Base-by-base conservation (phyloP, 2,797 vertebrate species). In the Chelidonichthys spinosus region DNA sequence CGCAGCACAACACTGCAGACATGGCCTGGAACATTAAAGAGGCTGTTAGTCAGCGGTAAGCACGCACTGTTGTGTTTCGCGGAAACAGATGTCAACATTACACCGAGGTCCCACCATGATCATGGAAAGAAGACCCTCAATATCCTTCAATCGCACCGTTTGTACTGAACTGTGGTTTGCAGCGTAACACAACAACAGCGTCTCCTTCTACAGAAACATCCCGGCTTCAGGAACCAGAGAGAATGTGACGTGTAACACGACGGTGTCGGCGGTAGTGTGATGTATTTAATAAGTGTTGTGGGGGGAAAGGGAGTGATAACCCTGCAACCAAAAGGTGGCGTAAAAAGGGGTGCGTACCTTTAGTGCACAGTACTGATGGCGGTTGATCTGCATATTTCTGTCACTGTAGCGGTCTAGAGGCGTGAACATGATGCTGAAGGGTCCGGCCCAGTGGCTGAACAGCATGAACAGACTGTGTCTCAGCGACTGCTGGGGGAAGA, bases 351-450 rank as follows among this genome's bases (percentile, higher is more conserved):
- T 4, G 1, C 69, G 72, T 96, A 99, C 98, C 97, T 99, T 99
- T 64, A 99, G 93, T 37, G 98, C 98, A 90, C 97, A 99, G 94
- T 99, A 99, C 56, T 99, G 98, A 85, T 99, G 98, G 68, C 98
- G 95, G 90, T 98, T 99, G 92, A 99, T 99, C 90, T 98, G 96
- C 96, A 98, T 98, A 91, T 99, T 98, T 83, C 98, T 95, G 83
- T 99, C 98, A 74, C 98, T 99, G 94, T 99, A 99, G 93, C 98
- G 96, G 92, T 99, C 98, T 84, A 99, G 87, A 2, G 98, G 98
- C 7, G 98, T 99, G 93, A 99, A 99, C 98, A 99, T 99, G 89
- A 99, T 99, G 94, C 98, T 99, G 78, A 99, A 99, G 84, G 98
- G 98, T n/a, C 98, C 98, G 1, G 98, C 98, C 98, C 98, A 99